Evolutionary conservation across 2,888 invertebrate genomes (phyloP).

Genomic region (Vanessa cardui): DNA sequence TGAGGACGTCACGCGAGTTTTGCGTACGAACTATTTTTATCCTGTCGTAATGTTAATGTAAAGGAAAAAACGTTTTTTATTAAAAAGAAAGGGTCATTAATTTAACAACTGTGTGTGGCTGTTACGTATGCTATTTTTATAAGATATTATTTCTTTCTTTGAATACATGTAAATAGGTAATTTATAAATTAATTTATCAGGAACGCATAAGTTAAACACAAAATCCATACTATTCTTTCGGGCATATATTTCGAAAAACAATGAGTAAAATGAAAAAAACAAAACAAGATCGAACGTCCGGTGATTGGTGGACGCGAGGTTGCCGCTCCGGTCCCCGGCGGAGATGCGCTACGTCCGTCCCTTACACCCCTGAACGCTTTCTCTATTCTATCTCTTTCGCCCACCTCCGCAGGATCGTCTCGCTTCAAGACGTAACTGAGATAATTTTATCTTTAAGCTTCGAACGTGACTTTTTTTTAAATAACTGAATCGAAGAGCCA

Average conservation of each 20-base stretch:
- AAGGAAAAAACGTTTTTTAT: not conserved
- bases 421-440: slow-evolving; percentile 80
- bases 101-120: too few relatives aligned
- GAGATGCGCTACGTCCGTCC: slow-evolving; percentile 64
- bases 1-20: slow-evolving; percentile 12
- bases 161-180: too few relatives aligned
- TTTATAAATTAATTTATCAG: not conserved
- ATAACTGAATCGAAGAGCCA: slow-evolving; percentile 54
- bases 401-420: slow-evolving; percentile 74
- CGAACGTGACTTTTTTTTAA: slow-evolving; percentile 69
- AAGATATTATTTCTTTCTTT: not conserved
- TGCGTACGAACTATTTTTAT: not conserved
- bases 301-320: slow-evolving; percentile 79
- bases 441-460: slow-evolving; percentile 78
- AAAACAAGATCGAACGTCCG: slow-evolving; percentile 63
- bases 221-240: slow-evolving; percentile 31
- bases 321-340: slow-evolving; percentile 71
- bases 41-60: not conserved
- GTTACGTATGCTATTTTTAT: not conserved
- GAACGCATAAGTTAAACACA: not conserved
- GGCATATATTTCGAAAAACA: slow-evolving; percentile 44
- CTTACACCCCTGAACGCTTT: slow-evolving; percentile 45
- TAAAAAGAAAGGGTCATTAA: too few relatives aligned
- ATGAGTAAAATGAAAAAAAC: slow-evolving; percentile 63
- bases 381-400: slow-evolving; percentile 54